These are phyloP conservation scores for Bombyx mandarina DNA, from an alignment of 1,140 invertebrate genomes.

Conservation along the genomic window DNA sequence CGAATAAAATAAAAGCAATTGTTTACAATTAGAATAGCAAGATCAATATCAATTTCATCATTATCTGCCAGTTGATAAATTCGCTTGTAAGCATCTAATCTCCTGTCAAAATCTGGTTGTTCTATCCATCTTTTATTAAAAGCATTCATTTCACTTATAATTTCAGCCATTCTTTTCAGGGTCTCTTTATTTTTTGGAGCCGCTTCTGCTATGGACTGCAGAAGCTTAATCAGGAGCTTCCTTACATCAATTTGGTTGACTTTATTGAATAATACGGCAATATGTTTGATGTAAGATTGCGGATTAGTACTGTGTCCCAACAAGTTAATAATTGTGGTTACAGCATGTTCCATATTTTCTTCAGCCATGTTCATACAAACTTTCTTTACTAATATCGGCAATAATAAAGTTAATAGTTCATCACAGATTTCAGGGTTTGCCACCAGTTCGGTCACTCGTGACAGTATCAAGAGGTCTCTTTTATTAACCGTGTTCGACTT, in stretches of 20 bases:
- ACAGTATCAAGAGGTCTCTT: constrained; percentile 84
- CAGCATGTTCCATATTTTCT: constrained; percentile 74
- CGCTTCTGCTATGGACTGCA: constrained; percentile 71
- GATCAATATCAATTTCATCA: constrained; percentile 73
- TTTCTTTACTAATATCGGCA: constrained; percentile 83
- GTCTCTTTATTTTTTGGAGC: constrained; percentile 47
- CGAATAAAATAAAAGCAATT: constrained; percentile 87
- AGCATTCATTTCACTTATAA: constrained; percentile 84
- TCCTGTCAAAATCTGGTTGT: constrained; percentile 90
- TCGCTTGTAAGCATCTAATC: constrained; percentile 81
- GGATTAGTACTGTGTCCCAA: constrained; percentile 77
- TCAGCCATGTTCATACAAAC: constrained; percentile 74
- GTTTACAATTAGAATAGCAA: constrained; percentile 82
- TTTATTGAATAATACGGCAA: constrained; percentile 78
- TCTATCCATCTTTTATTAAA: constrained; percentile 89
- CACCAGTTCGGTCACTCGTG: constrained; percentile 82
- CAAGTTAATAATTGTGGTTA: constrained; percentile 80
- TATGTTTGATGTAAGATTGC: constrained; percentile 75
- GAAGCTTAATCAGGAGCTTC: constrained; percentile 75
- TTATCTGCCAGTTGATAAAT: constrained; percentile 75
- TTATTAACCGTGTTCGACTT: constrained; percentile 74
- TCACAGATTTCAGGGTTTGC: constrained; percentile 77
- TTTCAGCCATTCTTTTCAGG: constrained; percentile 47
- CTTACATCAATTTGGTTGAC: constrained; percentile 73
- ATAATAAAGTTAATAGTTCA: constrained; percentile 76